Evolutionary conservation across 2,888 invertebrate genomes (phyloP).

Genomic region (Marronus borbonicus): DNA sequence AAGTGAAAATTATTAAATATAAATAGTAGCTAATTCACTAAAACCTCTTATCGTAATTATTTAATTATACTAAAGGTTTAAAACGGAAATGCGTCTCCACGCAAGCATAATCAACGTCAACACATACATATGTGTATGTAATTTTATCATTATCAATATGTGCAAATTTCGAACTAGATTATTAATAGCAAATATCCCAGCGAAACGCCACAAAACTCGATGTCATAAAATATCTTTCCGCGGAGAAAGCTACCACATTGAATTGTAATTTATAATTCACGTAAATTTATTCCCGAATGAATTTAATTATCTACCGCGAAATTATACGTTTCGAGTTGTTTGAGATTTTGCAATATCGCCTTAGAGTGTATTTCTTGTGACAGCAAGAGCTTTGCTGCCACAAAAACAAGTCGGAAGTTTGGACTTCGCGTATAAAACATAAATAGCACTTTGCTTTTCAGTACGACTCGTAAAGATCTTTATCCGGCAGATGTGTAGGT

Average conservation of each 20-base stretch:
- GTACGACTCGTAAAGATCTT: conserved; percentile 6
- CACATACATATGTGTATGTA: background rate
- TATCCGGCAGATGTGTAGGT: background rate
- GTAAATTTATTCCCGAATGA: conserved; percentile 28
- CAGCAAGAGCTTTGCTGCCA: conserved; percentile 5
- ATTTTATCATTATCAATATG: background rate
- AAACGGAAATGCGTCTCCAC: too few species aligned
- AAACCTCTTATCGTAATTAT: too few species aligned
- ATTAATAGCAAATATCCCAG: conserved; percentile 26
- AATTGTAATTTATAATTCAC: conserved; percentile 37
- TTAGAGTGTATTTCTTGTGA: conserved; percentile 13
- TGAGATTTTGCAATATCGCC: conserved; percentile 36
- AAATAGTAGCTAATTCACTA: too few species aligned
- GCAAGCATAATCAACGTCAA: too few species aligned
- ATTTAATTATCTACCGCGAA: conserved; percentile 43
- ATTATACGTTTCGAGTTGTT: conserved; percentile 32
- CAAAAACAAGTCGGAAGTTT: conserved; percentile 26
- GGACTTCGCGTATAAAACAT: background rate
- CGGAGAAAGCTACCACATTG: conserved; percentile 47
- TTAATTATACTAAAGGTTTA: too few species aligned
- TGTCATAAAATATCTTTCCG: conserved; percentile 27
- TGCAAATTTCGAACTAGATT: background rate
- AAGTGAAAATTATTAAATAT: too few species aligned
- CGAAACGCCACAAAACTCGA: conserved; percentile 8
- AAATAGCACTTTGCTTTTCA: conserved; percentile 3